These are phyloP conservation scores for Drosophila hydei DNA, from an alignment of 1,140 invertebrate species.

Conservation along the genomic window DNA sequence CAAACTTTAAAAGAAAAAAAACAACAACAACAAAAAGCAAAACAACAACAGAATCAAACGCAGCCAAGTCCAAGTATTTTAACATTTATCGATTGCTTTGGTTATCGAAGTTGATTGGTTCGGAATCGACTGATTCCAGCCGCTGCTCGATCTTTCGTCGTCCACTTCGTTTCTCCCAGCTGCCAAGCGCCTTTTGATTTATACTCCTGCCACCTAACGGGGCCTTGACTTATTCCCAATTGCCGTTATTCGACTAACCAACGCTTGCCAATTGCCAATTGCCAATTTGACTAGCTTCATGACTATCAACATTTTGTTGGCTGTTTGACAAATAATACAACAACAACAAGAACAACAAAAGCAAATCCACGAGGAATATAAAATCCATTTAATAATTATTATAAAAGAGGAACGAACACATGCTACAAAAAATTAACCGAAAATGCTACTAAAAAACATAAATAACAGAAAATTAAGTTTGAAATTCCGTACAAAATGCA, in stretches of 20 bases:
- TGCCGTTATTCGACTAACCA: conserved; percentile 24
- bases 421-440: conserved; percentile 43
- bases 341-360: conserved; percentile 23
- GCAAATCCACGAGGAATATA: conserved; percentile 48
- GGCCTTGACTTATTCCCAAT: too few species aligned
- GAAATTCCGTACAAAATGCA: conserved; percentile 78
- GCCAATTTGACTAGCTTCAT: conserved; percentile 67
- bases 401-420: conserved; percentile 39
- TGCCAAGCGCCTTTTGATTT: conserved; percentile 32
- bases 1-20: neutral
- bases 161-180: too few species aligned
- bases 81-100: too few species aligned
- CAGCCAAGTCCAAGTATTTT: too few species aligned
- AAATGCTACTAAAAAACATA: conserved; percentile 25
- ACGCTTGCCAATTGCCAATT: conserved; percentile 60
- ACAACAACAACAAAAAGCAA: conserved; percentile 31
- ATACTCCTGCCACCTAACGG: neutral
- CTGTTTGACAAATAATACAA: conserved; percentile 75
- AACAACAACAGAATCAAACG: too few species aligned
- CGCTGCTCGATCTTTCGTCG: too few species aligned
- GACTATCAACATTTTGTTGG: conserved; percentile 78
- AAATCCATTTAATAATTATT: conserved; percentile 34
- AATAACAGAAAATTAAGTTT: conserved; percentile 81
- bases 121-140: too few species aligned
- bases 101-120: too few species aligned